Base-by-base conservation (phyloP, 2,113 vertebrate genomes). In the Petrocephalus zakoni region DNA sequence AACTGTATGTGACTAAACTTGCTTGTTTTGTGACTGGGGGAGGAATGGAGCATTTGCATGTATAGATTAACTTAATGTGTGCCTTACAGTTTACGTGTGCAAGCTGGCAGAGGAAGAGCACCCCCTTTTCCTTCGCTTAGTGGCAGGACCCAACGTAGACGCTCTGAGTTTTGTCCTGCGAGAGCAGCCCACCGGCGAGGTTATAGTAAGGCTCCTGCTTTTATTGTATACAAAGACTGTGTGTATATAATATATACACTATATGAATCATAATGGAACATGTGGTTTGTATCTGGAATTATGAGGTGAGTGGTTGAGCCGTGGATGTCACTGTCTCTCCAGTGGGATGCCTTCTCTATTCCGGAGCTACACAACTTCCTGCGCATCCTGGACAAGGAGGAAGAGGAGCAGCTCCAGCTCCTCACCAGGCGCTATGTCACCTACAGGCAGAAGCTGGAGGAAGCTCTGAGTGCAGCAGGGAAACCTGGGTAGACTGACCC, bases 331-430 rank as follows among this genome's bases (percentile, higher is more conserved):
- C 88, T 22, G 42, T 5, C 0, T 89, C 2, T 34, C 0, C 93
- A 99, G 98, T 99, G 98, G 98, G 98, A 99, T 88, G 98, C 98
- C 34, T 99, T 99, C 90, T 97, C 95, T 88, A 95, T 99, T 90
- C 98, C 98, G 0, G 98, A 99, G 92, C 95, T 99, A 75, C 94
- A 97, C 4, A 99, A 99, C 94, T 99, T 99, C 94, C 91, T 99
- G 91, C 96, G 97, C 1, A 97, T 99, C 93, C 94, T 99, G 90
- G 96, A 98, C 88, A 99, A 97, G 91, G 98, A 99, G 88, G 98
- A 99, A 88, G 93, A 95, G 0, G 98, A 99, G 91, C 98, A 99
- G 92, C 89, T 94, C 89, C 95, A 95, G 72, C 93, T 90, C 29
- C 90, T 99, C 89, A 94, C 92, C 88, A 94, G 89, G 10, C 97